Percentiles rank a stretch among this genome's conserved stretches.
Evolutionary conservation across 2,888 invertebrate species (phyloP).

Genomic region (Lithophane ornitopus): DNA sequence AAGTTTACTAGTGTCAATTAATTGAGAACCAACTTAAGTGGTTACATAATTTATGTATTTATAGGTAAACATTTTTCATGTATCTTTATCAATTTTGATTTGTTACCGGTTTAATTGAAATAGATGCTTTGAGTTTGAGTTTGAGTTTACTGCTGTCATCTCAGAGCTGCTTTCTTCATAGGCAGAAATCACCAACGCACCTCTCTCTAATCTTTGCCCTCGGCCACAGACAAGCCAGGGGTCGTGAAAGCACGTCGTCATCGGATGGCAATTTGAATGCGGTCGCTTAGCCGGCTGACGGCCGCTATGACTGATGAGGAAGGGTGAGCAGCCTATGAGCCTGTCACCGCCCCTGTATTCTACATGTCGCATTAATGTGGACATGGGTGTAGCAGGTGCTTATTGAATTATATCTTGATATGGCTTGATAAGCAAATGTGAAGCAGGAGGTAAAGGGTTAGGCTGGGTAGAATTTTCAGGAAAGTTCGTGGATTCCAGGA

Average conservation of each 20-base stretch:
- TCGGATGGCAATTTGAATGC: conserved; percentile 90
- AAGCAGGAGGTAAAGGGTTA: conserved; percentile 20
- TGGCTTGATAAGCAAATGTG: conserved; percentile 51
- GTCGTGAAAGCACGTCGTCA: conserved; percentile 89
- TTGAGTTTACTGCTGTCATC: too few relatives aligned
- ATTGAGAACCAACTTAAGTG: not conserved
- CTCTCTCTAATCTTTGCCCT: conserved; percentile 69
- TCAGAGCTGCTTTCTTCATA: conserved; percentile 1
- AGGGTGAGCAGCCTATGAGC: conserved; percentile 88
- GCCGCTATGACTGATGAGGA: conserved; percentile 89
- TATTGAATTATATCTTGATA: conserved; percentile 69
- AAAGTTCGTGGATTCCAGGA: not conserved
- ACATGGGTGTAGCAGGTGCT: conserved; percentile 79
- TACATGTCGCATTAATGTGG: conserved; percentile 82
- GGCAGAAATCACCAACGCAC: conserved; percentile 37
- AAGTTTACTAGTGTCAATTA: not conserved
- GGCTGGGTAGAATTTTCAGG: not conserved
- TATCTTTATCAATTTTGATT: not conserved
- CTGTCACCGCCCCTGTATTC: conserved; percentile 86
- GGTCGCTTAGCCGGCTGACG: conserved; percentile 89
- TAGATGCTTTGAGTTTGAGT: too few relatives aligned
- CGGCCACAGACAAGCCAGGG: conserved; percentile 85
- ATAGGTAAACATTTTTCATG: not conserved
- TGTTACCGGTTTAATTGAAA: not conserved
- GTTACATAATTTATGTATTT: not conserved